Base-by-base conservation (phyloP, 2,797 vertebrate species). In the Limosa lapponica region DNA sequence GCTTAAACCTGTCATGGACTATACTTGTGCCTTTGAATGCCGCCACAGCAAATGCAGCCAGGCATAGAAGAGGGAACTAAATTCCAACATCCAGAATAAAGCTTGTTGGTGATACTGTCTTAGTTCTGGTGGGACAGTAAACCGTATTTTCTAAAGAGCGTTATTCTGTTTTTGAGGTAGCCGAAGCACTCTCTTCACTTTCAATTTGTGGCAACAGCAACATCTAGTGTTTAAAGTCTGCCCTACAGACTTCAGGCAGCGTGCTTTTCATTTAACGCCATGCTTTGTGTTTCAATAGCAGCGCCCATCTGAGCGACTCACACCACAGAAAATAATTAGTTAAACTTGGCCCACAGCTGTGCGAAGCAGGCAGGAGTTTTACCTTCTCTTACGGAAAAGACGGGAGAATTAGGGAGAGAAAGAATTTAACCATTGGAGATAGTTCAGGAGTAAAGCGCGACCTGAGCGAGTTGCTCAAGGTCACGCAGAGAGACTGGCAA, bases 161-260 rank as follows among this genome's bases (percentile, higher is more conserved):
- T 80, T 37, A 4, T 6, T 5, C 39, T 13, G 59, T 1, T 14
- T 65, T 44, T 7, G 54, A 11, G 1, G 6, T 13, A 46, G 37
- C 49, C 19, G 36, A 23, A 57, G 27, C 3, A 2, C 39, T 25
- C n/a, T 2, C 51, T 48, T 22, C 2, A 5, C 27, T 78, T 18
- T 54, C 57, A 75, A 15, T 5, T 8, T 25, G 78, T 41, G 24
- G 73, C 95, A 48, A 95, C 52, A 96, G 96, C 96, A 90, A 48
- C 97, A 91, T 37, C 97, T 95, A 95, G 94, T 11, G 96, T 59
- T 46, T 0, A 8, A 16, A 28, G 36, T 0, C 52, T 9, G 24
- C 46, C 37, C 32, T 54, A 84, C 89, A 58, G 11, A 11, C 23
- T 4, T 16, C 71, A 19, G 2, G 44, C 52, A 17, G 55, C 70